Conservation (phyloP, 1,140 invertebrate genomes). For the Plodia interpunctella region DNA sequence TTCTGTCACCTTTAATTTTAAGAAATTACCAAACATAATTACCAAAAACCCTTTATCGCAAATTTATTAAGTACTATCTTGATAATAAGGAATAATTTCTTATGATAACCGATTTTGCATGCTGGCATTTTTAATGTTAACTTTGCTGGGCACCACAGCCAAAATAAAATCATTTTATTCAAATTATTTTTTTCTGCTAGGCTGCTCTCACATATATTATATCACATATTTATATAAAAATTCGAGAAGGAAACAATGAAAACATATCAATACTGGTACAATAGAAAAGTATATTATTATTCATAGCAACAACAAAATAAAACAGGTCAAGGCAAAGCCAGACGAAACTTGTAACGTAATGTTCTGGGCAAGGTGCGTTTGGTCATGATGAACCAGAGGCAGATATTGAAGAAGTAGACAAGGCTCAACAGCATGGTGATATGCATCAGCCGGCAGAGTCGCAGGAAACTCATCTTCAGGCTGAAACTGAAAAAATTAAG, state of each 20-base stretch:
- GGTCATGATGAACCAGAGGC: constrained; percentile 63
- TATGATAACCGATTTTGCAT: neutral
- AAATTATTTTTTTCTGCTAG: no score
- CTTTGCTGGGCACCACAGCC: no score
- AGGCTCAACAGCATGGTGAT: constrained; percentile 61
- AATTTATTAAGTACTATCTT: neutral
- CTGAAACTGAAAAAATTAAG: constrained; percentile 45
- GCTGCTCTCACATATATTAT: no score
- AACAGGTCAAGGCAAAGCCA: constrained; percentile 1
- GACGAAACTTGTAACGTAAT: constrained; percentile 44
- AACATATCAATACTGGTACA: constrained; percentile 11
- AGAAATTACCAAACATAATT: no score
- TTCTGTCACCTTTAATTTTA: constrained; percentile 16
- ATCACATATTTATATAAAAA: no score
- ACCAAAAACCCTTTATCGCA: no score
- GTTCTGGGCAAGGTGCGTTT: constrained; percentile 47
- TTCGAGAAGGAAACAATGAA: no score
- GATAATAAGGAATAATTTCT: neutral
- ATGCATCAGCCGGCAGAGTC: constrained; percentile 60
- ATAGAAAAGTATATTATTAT: constrained; percentile 15
- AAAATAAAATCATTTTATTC: no score
- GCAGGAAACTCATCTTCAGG: constrained; percentile 58
- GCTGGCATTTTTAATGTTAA: neutral
- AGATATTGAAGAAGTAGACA: constrained; percentile 64
- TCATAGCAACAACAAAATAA: neutral